Conservation (phyloP, 2,888 invertebrate genomes). For the Lydus trimaculatus region DNA sequence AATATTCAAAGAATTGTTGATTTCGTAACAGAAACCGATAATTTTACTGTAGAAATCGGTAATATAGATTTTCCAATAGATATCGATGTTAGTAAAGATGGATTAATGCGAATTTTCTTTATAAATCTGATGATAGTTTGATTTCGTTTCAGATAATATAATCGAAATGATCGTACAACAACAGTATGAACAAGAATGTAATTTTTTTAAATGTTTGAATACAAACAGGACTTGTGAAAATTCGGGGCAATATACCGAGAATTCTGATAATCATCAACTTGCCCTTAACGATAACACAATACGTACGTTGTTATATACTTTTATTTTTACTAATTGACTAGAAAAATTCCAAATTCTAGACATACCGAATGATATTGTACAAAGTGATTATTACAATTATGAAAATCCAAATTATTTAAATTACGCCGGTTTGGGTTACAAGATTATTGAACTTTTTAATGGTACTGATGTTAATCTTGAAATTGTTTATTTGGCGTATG, state of each 20-base stretch:
- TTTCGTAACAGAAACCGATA: not conserved
- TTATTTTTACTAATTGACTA: not conserved
- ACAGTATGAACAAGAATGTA: slow-evolving; percentile 28
- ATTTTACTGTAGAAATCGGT: slow-evolving; percentile 16
- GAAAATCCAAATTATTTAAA: slow-evolving; percentile 50
- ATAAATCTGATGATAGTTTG: slow-evolving; percentile 29
- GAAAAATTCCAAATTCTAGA: slow-evolving; percentile 37
- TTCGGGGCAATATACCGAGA: slow-evolving; percentile 10
- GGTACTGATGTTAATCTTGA: slow-evolving; percentile 93
- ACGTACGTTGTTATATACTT: slow-evolving; percentile 12
- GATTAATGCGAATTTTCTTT: not conserved
- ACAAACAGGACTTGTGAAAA: not conserved
- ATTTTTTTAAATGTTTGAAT: slow-evolving; percentile 32
- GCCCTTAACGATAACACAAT: slow-evolving; percentile 16
- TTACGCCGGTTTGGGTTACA: slow-evolving; percentile 50
- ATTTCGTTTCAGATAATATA: slow-evolving; percentile 36
- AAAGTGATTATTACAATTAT: slow-evolving; percentile 41
- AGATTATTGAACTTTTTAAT: slow-evolving; percentile 67
- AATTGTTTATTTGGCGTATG: slow-evolving; percentile 83
- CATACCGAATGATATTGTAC: slow-evolving; percentile 45
- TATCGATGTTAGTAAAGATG: not conserved
- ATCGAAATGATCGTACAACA: slow-evolving; percentile 38
- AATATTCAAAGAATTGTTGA: slow-evolving; percentile 29
- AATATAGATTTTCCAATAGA: not conserved
- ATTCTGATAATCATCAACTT: not conserved